A percentile compares a stretch with the other conserved stretches of the same genome.
These are phyloP conservation scores for Planococcus citri DNA, from an alignment of 1,140 invertebrate species.

Conservation along the genomic window DNA sequence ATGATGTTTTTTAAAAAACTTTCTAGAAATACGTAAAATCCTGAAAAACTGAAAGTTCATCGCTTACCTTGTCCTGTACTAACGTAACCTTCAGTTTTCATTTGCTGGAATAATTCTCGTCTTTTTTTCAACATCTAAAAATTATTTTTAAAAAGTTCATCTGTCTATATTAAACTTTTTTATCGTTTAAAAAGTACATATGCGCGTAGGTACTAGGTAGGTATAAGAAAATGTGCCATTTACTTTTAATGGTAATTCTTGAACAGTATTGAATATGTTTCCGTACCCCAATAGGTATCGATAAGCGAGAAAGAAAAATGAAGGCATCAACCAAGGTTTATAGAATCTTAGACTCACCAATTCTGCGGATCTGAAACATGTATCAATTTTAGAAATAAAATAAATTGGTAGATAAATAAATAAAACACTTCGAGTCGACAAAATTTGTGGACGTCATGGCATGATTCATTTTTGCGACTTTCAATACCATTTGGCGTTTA, in stretches of 20 bases:
- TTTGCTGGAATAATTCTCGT: background rate
- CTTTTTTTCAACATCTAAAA: background rate
- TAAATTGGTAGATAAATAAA: background rate
- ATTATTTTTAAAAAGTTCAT: background rate
- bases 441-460: too few species aligned
- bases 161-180: background rate
- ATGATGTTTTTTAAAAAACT: too few species aligned
- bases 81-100: background rate
- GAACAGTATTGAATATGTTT: background rate
- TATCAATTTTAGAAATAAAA: background rate
- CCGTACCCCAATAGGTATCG: background rate
- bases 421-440: too few species aligned
- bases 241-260: background rate
- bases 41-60: background rate
- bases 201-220: background rate
- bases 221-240: too few species aligned
- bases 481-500: too few species aligned
- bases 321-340: background rate
- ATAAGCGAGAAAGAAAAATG: background rate
- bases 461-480: too few species aligned
- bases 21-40: too few species aligned
- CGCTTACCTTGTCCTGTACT: background rate
- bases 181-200: background rate
- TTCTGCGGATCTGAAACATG: slow-evolving; percentile 22
- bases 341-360: slow-evolving; percentile 10